phyloP scores from a whole-genome alignment of 2,797 vertebrate species.

The Mus caroli region DNA sequence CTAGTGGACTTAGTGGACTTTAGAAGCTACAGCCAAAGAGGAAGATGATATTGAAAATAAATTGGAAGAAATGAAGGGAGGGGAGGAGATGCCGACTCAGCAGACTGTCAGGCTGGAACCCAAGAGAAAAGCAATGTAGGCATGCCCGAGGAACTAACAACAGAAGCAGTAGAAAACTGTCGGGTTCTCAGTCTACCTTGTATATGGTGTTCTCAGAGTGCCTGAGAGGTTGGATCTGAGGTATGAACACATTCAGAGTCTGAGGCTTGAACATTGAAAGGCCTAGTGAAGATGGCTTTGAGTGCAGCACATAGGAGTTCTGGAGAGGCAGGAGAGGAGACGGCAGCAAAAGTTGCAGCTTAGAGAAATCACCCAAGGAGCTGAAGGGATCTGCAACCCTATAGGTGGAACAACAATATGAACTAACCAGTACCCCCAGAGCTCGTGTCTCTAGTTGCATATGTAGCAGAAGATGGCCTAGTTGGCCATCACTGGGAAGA shows the following conservation, averaged over 20 bases:
- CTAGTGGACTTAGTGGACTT: background rate
- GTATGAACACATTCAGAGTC: background rate
- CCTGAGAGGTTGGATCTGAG: background rate
- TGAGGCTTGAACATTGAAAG: background rate
- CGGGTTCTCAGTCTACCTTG: background rate
- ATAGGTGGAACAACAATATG: too few species aligned
- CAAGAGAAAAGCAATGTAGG: slow-evolving; percentile 26
- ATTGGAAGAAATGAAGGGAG: background rate
- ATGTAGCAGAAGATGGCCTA: too few species aligned
- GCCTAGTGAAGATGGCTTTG: background rate
- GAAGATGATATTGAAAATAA: slow-evolving; percentile 29
- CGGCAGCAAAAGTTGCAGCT: background rate
- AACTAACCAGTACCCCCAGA: too few species aligned
- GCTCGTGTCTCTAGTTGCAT: too few species aligned
- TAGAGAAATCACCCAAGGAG: too few species aligned
- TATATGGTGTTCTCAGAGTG: slow-evolving; percentile 4
- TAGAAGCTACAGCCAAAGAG: background rate
- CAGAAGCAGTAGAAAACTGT: background rate
- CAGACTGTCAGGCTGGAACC: background rate
- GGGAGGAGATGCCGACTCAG: background rate
- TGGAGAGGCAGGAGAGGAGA: too few species aligned
- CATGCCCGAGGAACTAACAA: background rate
- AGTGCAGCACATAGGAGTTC: background rate
- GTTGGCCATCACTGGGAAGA: too few species aligned
- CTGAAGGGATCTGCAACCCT: too few species aligned